Evolutionary conservation across 2,888 invertebrate genomes (phyloP), one percentile per base, ranked within the genome.

Genomic region (Chrysodeixis includens): DNA sequence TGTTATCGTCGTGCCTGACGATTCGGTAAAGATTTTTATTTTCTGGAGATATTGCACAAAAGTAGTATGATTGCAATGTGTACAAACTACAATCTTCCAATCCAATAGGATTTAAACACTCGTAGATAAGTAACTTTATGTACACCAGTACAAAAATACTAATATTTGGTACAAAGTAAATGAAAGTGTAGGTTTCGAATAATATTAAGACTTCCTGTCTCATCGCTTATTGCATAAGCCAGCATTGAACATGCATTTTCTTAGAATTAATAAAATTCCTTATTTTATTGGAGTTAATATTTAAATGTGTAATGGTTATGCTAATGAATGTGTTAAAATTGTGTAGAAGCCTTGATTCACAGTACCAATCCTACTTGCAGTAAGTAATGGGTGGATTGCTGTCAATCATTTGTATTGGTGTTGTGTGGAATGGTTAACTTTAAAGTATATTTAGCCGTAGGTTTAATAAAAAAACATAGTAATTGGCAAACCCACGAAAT

Each of bases 211-310:
- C 57, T 69, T 74, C 20, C 55, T 53, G 32, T 64, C 4, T 16
- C 54, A 22, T 54, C 30, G 26, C 14, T 51, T 71, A 57, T 51
- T 30, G 66, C 44, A 30, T 30, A 55, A 55, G 51, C 52, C 26
- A 52, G 49, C 61, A 70, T 65, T 30, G 49, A 65, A 75, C 35
- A 18, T 73, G 76, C 62, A 76, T 76, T 76, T 76, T 35, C 54
- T 59, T 71, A 76, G 56, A 69, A 64, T 64, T 55, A 55, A 55
- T 18, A 12, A 57, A 55, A 46, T 16, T 61, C 51, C 56, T 58
- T 68, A 58, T 66, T 54, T n/a, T 65, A 62, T 68, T 60, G 60
- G 56, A 53, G 20, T 51, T 56, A 20, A 49, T 22, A 49, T 62
- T 18, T 54, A 53, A 49, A 63, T 64, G 61, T 70, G 61, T 70